Evolutionary conservation across 2,113 vertebrate genomes (phyloP).

Genomic region (Gymnarchus niloticus): DNA sequence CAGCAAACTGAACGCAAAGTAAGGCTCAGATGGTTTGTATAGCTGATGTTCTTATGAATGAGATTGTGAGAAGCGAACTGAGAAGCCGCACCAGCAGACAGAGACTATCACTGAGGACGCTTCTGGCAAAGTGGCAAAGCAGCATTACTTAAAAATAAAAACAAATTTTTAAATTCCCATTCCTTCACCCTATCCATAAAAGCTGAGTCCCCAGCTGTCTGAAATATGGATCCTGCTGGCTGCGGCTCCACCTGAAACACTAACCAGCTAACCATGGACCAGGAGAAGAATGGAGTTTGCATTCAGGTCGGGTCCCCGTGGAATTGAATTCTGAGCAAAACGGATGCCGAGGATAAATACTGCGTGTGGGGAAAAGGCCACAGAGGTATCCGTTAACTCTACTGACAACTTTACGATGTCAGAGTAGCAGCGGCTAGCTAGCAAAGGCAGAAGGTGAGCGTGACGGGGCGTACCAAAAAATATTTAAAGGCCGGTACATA

Average conservation of each 20-base stretch:
- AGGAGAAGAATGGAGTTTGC: background rate
- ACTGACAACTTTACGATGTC: background rate
- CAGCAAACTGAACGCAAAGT: background rate
- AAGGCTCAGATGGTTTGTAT: background rate
- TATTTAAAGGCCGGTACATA: conserved; percentile 6
- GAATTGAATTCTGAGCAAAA: background rate
- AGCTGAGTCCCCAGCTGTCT: background rate
- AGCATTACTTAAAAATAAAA: background rate
- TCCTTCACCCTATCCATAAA: background rate
- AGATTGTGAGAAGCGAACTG: background rate
- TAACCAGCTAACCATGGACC: background rate
- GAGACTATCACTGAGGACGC: background rate
- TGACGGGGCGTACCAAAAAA: background rate
- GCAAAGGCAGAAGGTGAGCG: background rate
- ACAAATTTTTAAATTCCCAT: background rate
- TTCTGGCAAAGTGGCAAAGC: background rate
- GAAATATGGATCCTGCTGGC: background rate
- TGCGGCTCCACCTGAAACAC: background rate
- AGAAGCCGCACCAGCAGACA: background rate
- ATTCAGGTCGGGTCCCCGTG: background rate
- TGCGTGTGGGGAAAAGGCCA: background rate
- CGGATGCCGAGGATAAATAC: background rate
- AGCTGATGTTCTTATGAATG: background rate
- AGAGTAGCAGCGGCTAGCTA: background rate
- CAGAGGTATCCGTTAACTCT: background rate